Evolutionary conservation across 2,888 invertebrate genomes (phyloP).

Genomic region (Timema cristinae): DNA sequence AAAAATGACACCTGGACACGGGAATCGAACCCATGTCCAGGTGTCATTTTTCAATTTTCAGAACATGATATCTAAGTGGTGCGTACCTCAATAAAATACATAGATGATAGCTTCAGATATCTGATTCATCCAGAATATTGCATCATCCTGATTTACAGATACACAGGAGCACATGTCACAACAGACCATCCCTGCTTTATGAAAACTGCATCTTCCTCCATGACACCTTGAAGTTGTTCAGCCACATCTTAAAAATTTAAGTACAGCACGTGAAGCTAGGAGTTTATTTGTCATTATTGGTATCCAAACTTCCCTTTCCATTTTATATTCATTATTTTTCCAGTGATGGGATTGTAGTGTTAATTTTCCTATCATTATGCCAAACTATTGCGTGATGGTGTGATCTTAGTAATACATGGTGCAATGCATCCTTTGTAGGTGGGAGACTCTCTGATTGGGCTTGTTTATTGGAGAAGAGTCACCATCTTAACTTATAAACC

Average conservation of each 20-base stretch:
- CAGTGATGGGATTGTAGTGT: not conserved
- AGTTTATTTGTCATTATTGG: not conserved
- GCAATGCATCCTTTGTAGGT: not conserved
- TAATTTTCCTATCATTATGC: not conserved
- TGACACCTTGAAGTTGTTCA: not conserved
- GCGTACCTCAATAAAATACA: not conserved
- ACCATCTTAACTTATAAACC: too few species aligned
- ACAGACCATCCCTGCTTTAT: not conserved
- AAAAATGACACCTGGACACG: too few species aligned
- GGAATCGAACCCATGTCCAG: too few species aligned
- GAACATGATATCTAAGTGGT: too few species aligned
- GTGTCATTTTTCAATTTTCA: too few species aligned
- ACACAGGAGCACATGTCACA: conserved; percentile 1
- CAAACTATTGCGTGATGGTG: not conserved
- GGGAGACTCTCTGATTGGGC: conserved; percentile 1
- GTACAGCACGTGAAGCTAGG: not conserved
- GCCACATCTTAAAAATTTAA: not conserved
- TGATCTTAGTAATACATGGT: not conserved
- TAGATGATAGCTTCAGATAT: not conserved
- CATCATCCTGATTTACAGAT: not conserved
- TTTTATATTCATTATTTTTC: not conserved
- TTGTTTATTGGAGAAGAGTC: too few species aligned
- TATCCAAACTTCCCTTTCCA: not conserved
- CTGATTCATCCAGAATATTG: too few species aligned
- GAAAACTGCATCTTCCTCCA: not conserved